Percentiles rank a stretch among this genome's conserved stretches.
phyloP scores from a whole-genome alignment of 2,113 vertebrate species.

The Barbus barbus region DNA sequence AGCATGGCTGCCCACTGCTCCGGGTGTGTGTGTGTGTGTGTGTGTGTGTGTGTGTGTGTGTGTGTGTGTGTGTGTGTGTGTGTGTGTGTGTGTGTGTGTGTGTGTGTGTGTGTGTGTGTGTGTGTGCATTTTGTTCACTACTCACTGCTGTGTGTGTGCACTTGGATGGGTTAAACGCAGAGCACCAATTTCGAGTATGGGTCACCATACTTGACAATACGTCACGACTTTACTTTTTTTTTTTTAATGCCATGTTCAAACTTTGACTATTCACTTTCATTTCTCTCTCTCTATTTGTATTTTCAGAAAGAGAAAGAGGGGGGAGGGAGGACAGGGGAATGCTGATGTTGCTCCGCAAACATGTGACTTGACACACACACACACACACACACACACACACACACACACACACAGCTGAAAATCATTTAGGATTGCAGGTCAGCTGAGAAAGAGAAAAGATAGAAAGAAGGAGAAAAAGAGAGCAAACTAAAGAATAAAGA shows the following conservation, averaged over 20 bases:
- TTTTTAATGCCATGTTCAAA: conserved; percentile 34
- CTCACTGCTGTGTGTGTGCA: too few relatives aligned
- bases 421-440: conserved; percentile 72
- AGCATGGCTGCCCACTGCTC: too few relatives aligned
- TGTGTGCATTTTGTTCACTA: too few relatives aligned
- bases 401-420: conserved; percentile 70
- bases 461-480: not conserved
- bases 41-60: too few relatives aligned
- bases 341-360: conserved; percentile 72
- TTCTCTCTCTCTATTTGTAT: conserved; percentile 27
- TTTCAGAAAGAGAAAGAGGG: conserved; percentile 52
- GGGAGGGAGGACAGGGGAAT: conserved; percentile 26
- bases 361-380: conserved; percentile 62
- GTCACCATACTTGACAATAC: too few relatives aligned
- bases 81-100: too few relatives aligned
- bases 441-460: conserved; percentile 8
- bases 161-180: too few relatives aligned
- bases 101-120: too few relatives aligned
- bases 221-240: too few relatives aligned
- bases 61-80: too few relatives aligned
- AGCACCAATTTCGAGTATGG: too few relatives aligned
- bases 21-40: too few relatives aligned
- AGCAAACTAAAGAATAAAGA: not conserved
- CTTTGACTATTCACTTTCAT: conserved; percentile 56
- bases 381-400: not conserved